A percentile compares a stretch with the other conserved stretches of the same genome.
Evolutionary conservation across 2,888 invertebrate genomes (phyloP).

Genomic region (Phengaris arion): DNA sequence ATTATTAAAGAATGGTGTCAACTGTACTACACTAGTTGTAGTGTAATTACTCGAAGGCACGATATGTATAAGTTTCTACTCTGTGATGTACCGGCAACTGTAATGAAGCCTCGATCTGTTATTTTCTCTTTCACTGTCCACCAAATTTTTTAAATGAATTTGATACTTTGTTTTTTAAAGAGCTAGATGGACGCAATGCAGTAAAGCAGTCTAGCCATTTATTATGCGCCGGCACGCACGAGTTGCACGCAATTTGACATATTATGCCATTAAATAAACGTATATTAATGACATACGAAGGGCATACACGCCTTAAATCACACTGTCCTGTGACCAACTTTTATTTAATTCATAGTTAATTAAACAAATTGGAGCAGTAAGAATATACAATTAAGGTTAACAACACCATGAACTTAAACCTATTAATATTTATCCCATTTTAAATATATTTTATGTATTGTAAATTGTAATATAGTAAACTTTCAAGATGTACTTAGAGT

Average conservation of each 20-base stretch:
- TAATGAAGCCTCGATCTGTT: background rate
- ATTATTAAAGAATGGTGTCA: conserved; percentile 26
- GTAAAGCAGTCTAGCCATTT: conserved; percentile 12
- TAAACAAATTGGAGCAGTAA: background rate
- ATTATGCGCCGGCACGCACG: conserved; percentile 14
- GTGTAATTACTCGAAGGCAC: conserved; percentile 24
- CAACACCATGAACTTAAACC: background rate
- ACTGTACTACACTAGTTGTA: conserved; percentile 22
- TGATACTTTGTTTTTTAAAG: background rate
- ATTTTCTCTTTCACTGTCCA: background rate
- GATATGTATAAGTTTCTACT: conserved; percentile 1
- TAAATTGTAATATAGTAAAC: too few species aligned
- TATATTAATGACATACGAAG: background rate
- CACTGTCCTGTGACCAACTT: background rate
- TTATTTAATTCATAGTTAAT: conserved; percentile 11
- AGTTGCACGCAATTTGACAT: conserved; percentile 17
- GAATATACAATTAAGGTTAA: background rate
- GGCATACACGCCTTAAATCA: conserved; percentile 8
- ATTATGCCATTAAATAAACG: conserved; percentile 14
- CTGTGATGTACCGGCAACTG: background rate
- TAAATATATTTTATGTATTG: background rate
- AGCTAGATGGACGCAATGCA: background rate
- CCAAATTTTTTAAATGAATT: too few species aligned
- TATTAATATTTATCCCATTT: background rate
- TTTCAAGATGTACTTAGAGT: too few species aligned